A percentile compares a stretch with the other conserved stretches of the same genome.
Evolutionary conservation across 1,140 invertebrate genomes (phyloP).

Genomic region (Drosophila nikananu): DNA sequence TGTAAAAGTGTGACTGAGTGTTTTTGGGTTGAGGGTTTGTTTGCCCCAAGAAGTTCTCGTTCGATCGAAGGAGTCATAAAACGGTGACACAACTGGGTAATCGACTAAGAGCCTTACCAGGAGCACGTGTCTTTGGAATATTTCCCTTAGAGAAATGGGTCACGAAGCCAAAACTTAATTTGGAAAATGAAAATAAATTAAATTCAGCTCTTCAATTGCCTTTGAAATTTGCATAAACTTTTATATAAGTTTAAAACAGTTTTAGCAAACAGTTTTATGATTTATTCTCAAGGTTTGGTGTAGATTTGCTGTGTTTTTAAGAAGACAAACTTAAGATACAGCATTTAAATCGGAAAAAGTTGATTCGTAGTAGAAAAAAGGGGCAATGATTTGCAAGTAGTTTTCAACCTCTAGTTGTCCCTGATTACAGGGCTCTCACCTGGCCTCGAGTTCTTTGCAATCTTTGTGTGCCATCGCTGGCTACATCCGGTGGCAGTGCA

Average conservation of each 20-base stretch:
- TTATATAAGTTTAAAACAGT: background rate
- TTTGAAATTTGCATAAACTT: background rate
- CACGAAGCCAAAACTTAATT: background rate
- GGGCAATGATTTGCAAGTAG: background rate
- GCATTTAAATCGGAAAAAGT: background rate
- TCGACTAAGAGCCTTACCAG: conserved; percentile 22
- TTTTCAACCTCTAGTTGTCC: conserved; percentile 1
- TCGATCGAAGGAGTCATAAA: conserved; percentile 33
- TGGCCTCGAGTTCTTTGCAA: conserved; percentile 15
- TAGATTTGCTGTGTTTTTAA: background rate
- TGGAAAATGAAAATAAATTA: background rate
- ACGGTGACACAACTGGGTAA: conserved; percentile 30
- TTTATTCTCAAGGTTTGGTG: too few species aligned
- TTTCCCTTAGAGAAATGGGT: conserved; percentile 2
- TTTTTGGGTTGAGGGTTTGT: conserved; percentile 34
- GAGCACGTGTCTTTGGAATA: conserved; percentile 12
- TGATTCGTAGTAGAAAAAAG: background rate
- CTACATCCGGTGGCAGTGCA: conserved; percentile 31
- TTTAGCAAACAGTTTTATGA: background rate
- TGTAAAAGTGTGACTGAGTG: conserved; percentile 2
- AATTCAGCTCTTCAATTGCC: too few species aligned
- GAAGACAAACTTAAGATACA: background rate
- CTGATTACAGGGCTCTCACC: conserved; percentile 12
- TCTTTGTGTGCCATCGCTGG: conserved; percentile 55
- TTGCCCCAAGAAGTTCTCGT: conserved; percentile 20